Evolutionary conservation across 2,797 vertebrate genomes (phyloP).

Genomic region (Mastacembelus armatus): DNA sequence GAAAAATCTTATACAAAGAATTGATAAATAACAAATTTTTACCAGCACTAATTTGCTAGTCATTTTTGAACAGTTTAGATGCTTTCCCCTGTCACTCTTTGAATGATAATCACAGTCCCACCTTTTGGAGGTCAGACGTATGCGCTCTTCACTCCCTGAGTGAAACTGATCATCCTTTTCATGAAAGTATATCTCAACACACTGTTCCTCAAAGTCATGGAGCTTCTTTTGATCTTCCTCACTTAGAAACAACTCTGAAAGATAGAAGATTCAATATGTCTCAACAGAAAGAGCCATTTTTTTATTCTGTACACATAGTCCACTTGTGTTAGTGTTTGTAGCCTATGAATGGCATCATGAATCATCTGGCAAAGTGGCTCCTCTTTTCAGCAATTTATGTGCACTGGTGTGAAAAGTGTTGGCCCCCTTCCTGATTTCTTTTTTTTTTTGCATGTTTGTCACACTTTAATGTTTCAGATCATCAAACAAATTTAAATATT

Average conservation of each 20-base stretch:
- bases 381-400: neutral
- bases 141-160: constrained; percentile 96
- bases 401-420: too few relatives aligned
- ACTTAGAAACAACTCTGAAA: constrained; percentile 93
- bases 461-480: too few relatives aligned
- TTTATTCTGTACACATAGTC: too few relatives aligned
- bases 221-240: constrained; percentile 99
- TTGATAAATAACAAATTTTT: too few relatives aligned
- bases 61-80: too few relatives aligned
- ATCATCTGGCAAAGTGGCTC: neutral
- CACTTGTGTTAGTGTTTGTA: too few relatives aligned
- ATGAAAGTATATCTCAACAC: constrained; percentile 98
- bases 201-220: constrained; percentile 98
- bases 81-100: too few relatives aligned
- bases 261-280: constrained; percentile 1
- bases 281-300: neutral
- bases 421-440: too few relatives aligned
- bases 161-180: constrained; percentile 98
- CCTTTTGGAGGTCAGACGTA: constrained; percentile 97
- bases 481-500: too few relatives aligned
- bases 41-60: too few relatives aligned
- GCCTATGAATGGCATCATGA: neutral
- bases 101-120: constrained; percentile 57
- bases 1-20: too few relatives aligned
- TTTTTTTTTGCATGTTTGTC: too few relatives aligned